Evolutionary conservation across 1,140 invertebrate species (phyloP).

Genomic region (Ptiloglossa arizonensis): DNA sequence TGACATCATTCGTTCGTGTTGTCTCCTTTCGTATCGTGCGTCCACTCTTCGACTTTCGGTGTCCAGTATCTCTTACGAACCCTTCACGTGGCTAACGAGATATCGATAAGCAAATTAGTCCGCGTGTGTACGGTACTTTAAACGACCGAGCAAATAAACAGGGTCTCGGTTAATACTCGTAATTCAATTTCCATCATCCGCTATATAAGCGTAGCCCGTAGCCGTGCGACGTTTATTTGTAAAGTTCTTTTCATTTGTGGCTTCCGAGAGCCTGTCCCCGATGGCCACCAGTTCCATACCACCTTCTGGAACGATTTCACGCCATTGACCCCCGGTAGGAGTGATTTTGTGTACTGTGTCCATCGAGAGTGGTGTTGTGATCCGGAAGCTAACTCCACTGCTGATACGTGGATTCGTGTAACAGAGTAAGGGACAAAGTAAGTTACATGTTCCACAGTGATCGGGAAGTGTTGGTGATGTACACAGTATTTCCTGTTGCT

Average conservation of each 20-base stretch:
- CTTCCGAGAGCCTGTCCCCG: no score
- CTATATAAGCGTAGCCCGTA: slow-evolving; percentile 60
- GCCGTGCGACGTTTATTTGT: neutral
- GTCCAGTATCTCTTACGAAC: neutral
- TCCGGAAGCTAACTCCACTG: neutral
- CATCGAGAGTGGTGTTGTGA: neutral
- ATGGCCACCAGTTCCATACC: neutral
- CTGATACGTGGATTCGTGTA: neutral
- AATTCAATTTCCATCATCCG: slow-evolving; percentile 74
- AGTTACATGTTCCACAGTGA: no score
- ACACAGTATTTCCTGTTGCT: no score
- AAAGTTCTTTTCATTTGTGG: neutral
- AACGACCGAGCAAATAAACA: slow-evolving; percentile 46
- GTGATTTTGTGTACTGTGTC: neutral
- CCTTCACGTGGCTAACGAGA: slow-evolving; percentile 69
- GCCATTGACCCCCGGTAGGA: neutral
- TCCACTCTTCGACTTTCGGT: neutral
- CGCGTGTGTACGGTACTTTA: slow-evolving; percentile 22
- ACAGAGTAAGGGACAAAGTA: no score
- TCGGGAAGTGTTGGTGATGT: no score
- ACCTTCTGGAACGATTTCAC: neutral
- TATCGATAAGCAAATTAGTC: slow-evolving; percentile 73
- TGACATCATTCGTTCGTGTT: neutral
- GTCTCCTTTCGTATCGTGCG: neutral
- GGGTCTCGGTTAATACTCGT: slow-evolving; percentile 74